Evolutionary conservation across 2,797 vertebrate species (phyloP).

Genomic region (Falco berigora): DNA sequence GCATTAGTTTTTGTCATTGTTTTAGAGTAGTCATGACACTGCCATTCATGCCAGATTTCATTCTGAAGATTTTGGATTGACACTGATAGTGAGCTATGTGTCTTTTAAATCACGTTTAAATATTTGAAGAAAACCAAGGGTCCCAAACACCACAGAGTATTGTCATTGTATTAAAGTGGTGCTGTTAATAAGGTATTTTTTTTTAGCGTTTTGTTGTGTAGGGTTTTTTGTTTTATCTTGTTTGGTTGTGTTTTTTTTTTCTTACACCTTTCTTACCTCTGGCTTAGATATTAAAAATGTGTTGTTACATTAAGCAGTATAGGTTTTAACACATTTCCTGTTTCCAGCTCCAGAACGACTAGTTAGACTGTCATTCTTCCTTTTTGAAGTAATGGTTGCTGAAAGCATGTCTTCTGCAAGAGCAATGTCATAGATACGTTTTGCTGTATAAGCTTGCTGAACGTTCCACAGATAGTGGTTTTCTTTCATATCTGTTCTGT

Average conservation of each 20-base stretch:
- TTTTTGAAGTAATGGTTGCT: not conserved
- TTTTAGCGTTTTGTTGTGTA: not conserved
- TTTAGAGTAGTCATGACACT: not conserved
- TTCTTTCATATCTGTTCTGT: not conserved
- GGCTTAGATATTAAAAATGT: not conserved
- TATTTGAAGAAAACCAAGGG: not conserved
- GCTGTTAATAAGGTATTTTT: not conserved
- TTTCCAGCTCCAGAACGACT: not conserved
- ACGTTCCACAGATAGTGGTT: not conserved
- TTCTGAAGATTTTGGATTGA: not conserved
- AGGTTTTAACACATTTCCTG: not conserved
- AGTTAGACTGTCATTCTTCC: not conserved
- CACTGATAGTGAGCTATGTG: not conserved
- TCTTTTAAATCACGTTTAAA: not conserved
- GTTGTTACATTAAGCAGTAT: not conserved
- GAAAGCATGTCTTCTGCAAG: not conserved
- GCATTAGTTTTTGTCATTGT: not conserved
- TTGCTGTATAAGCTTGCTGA: not conserved
- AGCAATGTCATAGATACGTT: accelerated
- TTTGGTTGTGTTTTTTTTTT: not conserved
- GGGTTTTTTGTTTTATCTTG: not conserved
- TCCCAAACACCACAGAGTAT: not conserved
- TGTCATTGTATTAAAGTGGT: not conserved
- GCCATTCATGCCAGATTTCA: not conserved
- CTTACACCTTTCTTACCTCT: not conserved